Base-by-base conservation (phyloP, 2,888 invertebrate genomes). In the Eupelmus urozonus region DNA sequence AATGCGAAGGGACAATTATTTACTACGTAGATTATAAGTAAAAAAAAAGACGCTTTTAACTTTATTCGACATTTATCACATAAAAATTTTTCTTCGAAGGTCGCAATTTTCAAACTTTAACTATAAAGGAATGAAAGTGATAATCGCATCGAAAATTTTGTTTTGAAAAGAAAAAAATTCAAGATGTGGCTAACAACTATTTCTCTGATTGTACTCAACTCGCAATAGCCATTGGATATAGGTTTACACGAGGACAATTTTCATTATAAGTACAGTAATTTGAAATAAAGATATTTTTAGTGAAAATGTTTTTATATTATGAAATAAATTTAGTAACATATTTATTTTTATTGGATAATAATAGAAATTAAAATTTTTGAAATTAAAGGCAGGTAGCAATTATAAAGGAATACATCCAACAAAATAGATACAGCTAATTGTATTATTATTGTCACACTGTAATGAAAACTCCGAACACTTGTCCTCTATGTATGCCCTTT, bases 121-220 rank as follows among this genome's bases (percentile, higher is more conserved):
- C 13, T 20, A 11, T 40, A 67, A 34, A 60, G n/a, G 53, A 63
- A 63, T 70, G 63, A 70, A 62, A 71, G 45, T 20, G 40, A 53
- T 59, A 42, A 69, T 63, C 55, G 70, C 49, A 51, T 60, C 59
- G 55, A 57, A 66, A 40, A n/a, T 63, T 59, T 34, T 62, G 34
- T 9, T 71, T 63, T 70, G 63, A 13, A 70, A 55, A 25, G 63
- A 27, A 63, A 60, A 62, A 34, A 69, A 59, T 40, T 63, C 16
- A 63, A 40, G 5, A 34, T 51, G 45, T 65, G 29, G 59, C 53
- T 71, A 71, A 70, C 23, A 76, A 65, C 76, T 76, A 76, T 71
- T 76, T 71, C 34, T 76, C 76, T 76, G 71, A 62, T 71, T 9
- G 29, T 71, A 76, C 71, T 59, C 65, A 49, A 25, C 70, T 76